Conservation (phyloP, 2,113 vertebrate genomes). For the Oceanodroma tethys region DNA sequence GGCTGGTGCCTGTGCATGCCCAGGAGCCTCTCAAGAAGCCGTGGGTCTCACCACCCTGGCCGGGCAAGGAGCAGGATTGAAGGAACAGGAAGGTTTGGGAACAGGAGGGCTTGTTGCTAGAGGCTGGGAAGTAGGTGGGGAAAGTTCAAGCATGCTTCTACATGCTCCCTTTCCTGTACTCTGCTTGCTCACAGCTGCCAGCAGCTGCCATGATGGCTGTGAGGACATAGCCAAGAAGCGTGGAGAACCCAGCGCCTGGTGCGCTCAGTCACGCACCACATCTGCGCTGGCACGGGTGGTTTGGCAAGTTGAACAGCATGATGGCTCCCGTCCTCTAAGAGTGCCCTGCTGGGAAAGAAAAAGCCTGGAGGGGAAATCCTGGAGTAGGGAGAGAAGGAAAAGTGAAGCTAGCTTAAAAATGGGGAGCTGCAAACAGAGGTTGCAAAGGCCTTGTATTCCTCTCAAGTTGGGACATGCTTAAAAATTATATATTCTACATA, state of each 20-base stretch:
- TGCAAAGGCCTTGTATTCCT: not conserved
- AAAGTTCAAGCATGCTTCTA: not conserved
- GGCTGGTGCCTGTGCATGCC: not conserved
- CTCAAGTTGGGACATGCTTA: not conserved
- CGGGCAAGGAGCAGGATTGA: not conserved
- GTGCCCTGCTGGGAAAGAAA: not conserved
- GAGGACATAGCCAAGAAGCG: not conserved
- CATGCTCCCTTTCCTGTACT: not conserved
- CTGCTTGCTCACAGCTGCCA: not conserved
- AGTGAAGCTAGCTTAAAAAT: not conserved
- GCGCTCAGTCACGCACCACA: fast-evolving
- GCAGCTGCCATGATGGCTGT: not conserved
- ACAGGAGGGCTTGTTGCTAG: not conserved
- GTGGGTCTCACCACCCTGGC: not conserved
- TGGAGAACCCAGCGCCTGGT: not conserved
- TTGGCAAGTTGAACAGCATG: not conserved
- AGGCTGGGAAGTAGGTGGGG: not conserved
- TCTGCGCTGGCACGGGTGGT: not conserved
- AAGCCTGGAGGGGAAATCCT: not conserved
- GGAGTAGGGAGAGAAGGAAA: not conserved
- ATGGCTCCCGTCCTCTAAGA: not conserved
- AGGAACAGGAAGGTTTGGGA: not conserved
- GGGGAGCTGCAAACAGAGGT: not conserved
- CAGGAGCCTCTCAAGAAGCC: not conserved
- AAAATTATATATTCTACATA: not conserved